A percentile compares a stretch with the other conserved stretches of the same genome.
These are phyloP conservation scores for Chrysolina oricalcia DNA, from an alignment of 2,888 invertebrate genomes.

Conservation along the genomic window DNA sequence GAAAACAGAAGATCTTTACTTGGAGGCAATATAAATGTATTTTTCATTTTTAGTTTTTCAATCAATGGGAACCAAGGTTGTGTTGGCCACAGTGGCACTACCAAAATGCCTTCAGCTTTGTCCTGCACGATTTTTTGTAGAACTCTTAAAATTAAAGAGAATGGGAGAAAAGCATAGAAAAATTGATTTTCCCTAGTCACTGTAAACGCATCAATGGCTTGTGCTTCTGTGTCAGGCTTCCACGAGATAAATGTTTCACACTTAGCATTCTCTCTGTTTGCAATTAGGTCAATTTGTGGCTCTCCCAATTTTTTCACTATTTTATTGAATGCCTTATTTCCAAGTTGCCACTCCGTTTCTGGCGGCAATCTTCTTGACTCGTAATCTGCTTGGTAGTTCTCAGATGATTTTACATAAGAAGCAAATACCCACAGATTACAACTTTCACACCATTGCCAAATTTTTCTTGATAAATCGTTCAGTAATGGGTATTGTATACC, in stretches of 20 bases:
- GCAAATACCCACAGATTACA: slow-evolving; percentile 52
- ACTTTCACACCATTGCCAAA: slow-evolving; percentile 48
- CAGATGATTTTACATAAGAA: slow-evolving; percentile 61
- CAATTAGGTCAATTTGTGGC: slow-evolving; percentile 57
- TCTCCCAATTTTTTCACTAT: slow-evolving; percentile 38
- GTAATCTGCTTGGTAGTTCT: slow-evolving; percentile 57
- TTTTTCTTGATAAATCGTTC: slow-evolving; percentile 29
- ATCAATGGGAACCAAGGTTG: slow-evolving; percentile 59
- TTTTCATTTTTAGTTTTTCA: background rate
- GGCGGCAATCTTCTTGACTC: slow-evolving; percentile 49
- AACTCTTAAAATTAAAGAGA: slow-evolving; percentile 53
- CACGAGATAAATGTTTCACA: slow-evolving; percentile 57
- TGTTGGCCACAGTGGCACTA: slow-evolving; percentile 56
- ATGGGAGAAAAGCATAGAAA: slow-evolving; percentile 62
- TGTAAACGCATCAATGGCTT: slow-evolving; percentile 58
- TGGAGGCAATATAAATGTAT: slow-evolving; percentile 26
- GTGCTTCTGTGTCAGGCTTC: slow-evolving; percentile 51
- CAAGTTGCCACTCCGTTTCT: slow-evolving; percentile 42
- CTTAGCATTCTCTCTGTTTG: slow-evolving; percentile 55
- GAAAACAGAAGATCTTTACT: background rate
- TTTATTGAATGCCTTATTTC: background rate
- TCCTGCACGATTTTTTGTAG: slow-evolving; percentile 59
- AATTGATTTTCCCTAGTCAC: slow-evolving; percentile 42
- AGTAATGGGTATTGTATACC: slow-evolving; percentile 33
- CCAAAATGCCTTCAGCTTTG: slow-evolving; percentile 56